Base-by-base conservation (phyloP, 1,140 invertebrate genomes). In the Ceratoteleas bidentatus region DNA sequence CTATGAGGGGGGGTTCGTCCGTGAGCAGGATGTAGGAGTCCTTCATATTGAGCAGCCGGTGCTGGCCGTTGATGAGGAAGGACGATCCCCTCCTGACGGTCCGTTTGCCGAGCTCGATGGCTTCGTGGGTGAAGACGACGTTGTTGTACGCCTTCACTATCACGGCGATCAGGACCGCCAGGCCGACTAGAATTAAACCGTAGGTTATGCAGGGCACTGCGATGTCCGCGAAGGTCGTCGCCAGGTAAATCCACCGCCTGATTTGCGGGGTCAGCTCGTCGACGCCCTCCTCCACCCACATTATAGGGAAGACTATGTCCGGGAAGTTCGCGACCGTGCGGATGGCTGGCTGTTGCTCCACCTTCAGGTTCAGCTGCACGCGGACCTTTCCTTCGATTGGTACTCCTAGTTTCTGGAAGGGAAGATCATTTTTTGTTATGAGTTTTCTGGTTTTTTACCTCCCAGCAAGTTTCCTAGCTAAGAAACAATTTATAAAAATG, bases 211-310 rank as follows among this genome's bases (percentile, higher is more conserved):
- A 85, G 0, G 95, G 95, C 33, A 93, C 94, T 8, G 94, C 93
- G 10, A 94, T 88, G 6, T 95, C 95, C 2, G 93, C 94, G 76
- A 96, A 94, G 0, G 95, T 95, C 6, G 96, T 96, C 15, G 94
- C 94, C 9, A 96, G 82, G 85, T 95, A 97, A 2, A 96, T 92
- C 95, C 94, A 96, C 16, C 95, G 92, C 81, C 94, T 93, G 33
- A 97, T 96, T 14, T 94, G 87, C 0, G 95, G 95, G 2, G 96
- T 94, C 0, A 97, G 83, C 61, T 96, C 95, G 13, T 95, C 94
- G n/a, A 97, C 93, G 49, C 96, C 96, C 94, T 97, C 96, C 91
- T 97, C 96, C 0, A 97, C 73, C 96, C 96, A 97, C 94, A 97
- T 96, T 36, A 97, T 93, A 0, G 96, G 96, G 88, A 97, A 97